Base-by-base conservation (phyloP, 2,113 vertebrate genomes). In the Cyprinodon variegatus region DNA sequence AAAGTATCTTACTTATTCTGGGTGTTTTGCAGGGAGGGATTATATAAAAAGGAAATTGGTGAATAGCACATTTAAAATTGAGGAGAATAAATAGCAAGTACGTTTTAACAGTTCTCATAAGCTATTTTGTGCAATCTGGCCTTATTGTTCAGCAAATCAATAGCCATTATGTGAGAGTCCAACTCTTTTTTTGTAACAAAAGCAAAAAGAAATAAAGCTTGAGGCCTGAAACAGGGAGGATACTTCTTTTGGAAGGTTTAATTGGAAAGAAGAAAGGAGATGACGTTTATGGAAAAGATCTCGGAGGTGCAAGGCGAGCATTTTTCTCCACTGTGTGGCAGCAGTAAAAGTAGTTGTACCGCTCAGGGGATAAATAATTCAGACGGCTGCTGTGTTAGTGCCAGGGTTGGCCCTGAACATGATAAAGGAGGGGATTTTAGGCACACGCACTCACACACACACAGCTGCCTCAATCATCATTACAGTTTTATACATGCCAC, bases 271-370 rank as follows among this genome's bases (percentile, higher is more conserved):
- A 65, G 61, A 67, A 65, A 67, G 61, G 50, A 76, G 63, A 13
- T 53, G 59, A 78, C 86, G 79, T 90, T 91, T 90, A 79, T 86
- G 77, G 88, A 92, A 89, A 90, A 79, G 63, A 79, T 75, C 63
- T 82, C 84, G 86, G 76, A 88, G 79, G 78, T 92, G 89, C 87
- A 89, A 86, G 89, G 81, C 86, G 88, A 77, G 89, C 90, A 91
- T 76, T 91, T 57, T 92, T 90, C 68, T 60, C n/a, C 63, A 14
- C 79, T 20, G 76, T 57, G 70, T 67, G 71, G 86, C 80, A 61
- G 81, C 79, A 74, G 77, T 81, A 83, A 74, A 79, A 84, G 84
- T 74, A 77, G 79, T 70, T 81, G 79, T 65, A 83, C 79, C 81
- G 72, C 79, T 87, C 59, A 60, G 72, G 83, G 68, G 72, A 90